Evolutionary conservation across 2,113 vertebrate species (phyloP).

Genomic region (Scolopax mira): DNA sequence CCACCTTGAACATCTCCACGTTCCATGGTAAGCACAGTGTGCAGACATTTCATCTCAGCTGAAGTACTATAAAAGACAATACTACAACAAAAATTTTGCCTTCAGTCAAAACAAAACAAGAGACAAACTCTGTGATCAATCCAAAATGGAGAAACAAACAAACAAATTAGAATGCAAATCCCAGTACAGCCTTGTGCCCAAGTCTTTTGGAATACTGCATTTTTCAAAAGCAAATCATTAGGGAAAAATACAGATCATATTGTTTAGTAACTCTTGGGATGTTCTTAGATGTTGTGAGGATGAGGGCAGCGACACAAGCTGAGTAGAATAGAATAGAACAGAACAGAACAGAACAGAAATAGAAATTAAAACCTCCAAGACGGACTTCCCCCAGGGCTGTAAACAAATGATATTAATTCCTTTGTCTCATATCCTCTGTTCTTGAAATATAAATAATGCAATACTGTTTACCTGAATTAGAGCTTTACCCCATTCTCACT

Average conservation of each 20-base stretch:
- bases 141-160: not conserved
- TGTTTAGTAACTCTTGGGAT: not conserved
- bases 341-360: not conserved
- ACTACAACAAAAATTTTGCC: not conserved
- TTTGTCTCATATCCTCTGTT: not conserved
- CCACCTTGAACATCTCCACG: not conserved
- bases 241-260: not conserved
- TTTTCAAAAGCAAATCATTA: not conserved
- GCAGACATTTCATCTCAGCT: not conserved
- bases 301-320: not conserved
- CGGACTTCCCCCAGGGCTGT: not conserved
- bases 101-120: not conserved
- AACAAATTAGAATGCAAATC: not conserved
- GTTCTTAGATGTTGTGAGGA: not conserved
- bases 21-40: not conserved
- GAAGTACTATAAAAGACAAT: not conserved
- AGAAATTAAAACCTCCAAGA: not conserved
- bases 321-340: not conserved
- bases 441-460: not conserved
- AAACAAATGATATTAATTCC: not conserved
- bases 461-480: not conserved
- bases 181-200: not conserved
- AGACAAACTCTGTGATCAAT: not conserved
- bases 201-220: not conserved
- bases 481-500: not conserved